Base-by-base conservation (phyloP, 2,888 invertebrate species). In the Drosophila percnosoma region DNA sequence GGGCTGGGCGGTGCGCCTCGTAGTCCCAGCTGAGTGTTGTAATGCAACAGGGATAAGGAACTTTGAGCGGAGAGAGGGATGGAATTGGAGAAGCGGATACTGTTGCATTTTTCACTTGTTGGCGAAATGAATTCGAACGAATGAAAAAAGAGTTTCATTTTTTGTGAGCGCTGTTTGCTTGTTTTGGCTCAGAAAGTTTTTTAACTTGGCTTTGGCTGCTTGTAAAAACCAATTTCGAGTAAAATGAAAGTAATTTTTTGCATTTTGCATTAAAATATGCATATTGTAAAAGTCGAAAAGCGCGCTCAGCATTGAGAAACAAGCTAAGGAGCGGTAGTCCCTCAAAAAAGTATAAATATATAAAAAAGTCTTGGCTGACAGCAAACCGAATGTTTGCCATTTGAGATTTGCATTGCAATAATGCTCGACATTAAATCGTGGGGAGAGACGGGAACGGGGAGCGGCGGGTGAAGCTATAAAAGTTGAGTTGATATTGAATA, bases 161-260 rank as follows among this genome's bases (percentile, higher is more conserved):
- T 55, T 18, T 29, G 70, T 72, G 52, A 34, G 27, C 54, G 40
- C 61, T 69, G 52, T 57, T 81, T 74, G 66, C 82, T 82, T 83
- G 80, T 87, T 85, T 82, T 88, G 83, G 80, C 68, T 61, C 66
- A 13, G 68, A 73, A 75, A 80, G 49, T 73, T 82, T 80, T 76
- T 76, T 63, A 75, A 68, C 83, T 78, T 74, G 65, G 67, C 73
- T 76, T 76, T 77, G 66, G 53, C 64, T 76, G 76, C 89, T 90
- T 87, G 87, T 87, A 87, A 89, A 90, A 90, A 87, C 90, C 90
- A 87, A 87, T 89, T 87, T 76, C 85, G 49, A 77, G 75, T 73
- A 90, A 87, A 87, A 87, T 87, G 87, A 87, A 90, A 87, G 90
- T 87, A 83, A 90, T 89, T 90, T 87, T 76, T 89, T 66, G 40